Conservation (phyloP, 2,888 invertebrate species). For the Diplazon laetatorius region DNA sequence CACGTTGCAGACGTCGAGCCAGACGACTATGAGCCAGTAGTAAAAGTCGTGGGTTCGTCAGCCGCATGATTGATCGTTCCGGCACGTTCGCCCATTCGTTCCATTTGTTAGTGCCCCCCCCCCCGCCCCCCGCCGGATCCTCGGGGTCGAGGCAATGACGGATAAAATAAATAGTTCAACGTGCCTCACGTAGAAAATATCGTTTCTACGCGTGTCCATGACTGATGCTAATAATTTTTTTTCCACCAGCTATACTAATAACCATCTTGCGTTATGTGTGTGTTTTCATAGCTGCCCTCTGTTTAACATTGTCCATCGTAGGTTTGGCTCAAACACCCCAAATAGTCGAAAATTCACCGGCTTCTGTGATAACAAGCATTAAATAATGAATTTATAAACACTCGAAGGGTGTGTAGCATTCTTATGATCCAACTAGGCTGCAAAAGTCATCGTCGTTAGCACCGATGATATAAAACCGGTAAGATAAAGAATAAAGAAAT, state of each 20-base stretch:
- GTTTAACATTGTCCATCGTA: not conserved
- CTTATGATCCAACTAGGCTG: too few relatives aligned
- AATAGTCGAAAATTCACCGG: too few relatives aligned
- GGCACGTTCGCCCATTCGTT: conserved; percentile 15
- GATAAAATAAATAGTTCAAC: conserved; percentile 20
- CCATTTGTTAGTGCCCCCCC: conserved; percentile 32
- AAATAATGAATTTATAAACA: too few relatives aligned
- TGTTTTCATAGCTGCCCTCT: not conserved
- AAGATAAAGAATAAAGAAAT: too few relatives aligned
- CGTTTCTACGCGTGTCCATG: not conserved
- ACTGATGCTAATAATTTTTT: conserved; percentile 5
- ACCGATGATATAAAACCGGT: too few relatives aligned
- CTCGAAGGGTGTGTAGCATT: too few relatives aligned
- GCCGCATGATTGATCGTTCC: conserved; percentile 45
- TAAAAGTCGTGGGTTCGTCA: conserved; percentile 43
- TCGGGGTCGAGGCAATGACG: not conserved
- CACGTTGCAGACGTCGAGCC: conserved; percentile 28
- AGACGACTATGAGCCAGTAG: conserved; percentile 30
- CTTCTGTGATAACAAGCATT: too few relatives aligned
- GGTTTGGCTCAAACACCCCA: not conserved
- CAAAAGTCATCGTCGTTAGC: too few relatives aligned
- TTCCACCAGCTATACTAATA: not conserved
- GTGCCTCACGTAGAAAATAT: conserved; percentile 1
- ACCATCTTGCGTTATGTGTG: not conserved
- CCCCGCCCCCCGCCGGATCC: too few relatives aligned